A percentile compares a stretch with the other conserved stretches of the same genome.
phyloP scores from a whole-genome alignment of 2,797 vertebrate species.

The Rhyacichthys aspro region DNA sequence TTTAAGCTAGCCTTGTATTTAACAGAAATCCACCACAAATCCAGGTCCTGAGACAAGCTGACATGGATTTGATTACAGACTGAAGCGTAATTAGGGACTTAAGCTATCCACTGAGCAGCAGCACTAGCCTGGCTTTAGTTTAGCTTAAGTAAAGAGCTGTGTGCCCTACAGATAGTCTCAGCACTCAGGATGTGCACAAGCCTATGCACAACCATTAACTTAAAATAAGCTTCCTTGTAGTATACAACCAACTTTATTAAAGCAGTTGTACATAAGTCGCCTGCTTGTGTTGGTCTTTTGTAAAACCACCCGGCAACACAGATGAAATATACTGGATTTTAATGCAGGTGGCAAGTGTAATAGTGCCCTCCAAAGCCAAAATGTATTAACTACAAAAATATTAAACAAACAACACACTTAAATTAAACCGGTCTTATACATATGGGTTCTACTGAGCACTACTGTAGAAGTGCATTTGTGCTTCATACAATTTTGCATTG shows the following conservation, averaged over 20 bases:
- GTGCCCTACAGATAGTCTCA: slow-evolving; percentile 33
- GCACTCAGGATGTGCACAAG: slow-evolving; percentile 28
- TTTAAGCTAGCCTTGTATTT: slow-evolving; percentile 78
- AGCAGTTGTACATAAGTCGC: too few relatives aligned
- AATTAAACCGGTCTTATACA: too few relatives aligned
- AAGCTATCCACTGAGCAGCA: slow-evolving; percentile 62
- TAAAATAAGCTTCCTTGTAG: background rate
- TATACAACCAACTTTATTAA: too few relatives aligned
- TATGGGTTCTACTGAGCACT: too few relatives aligned
- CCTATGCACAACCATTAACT: slow-evolving; percentile 31
- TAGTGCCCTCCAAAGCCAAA: background rate
- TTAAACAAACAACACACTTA: background rate
- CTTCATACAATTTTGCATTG: too few relatives aligned
- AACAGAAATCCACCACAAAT: slow-evolving; percentile 76
- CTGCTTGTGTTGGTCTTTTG: too few relatives aligned
- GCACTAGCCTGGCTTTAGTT: slow-evolving; percentile 34
- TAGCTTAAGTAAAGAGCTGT: slow-evolving; percentile 47
- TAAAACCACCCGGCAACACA: too few relatives aligned
- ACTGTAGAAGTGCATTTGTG: too few relatives aligned
- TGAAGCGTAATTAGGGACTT: slow-evolving; percentile 81
- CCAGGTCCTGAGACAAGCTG: slow-evolving; percentile 74
- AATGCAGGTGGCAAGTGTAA: background rate
- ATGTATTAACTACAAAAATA: background rate
- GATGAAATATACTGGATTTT: too few relatives aligned
- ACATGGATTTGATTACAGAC: slow-evolving; percentile 79